Conservation (phyloP, 2,797 vertebrate genomes). For the Artibeus lituratus region DNA sequence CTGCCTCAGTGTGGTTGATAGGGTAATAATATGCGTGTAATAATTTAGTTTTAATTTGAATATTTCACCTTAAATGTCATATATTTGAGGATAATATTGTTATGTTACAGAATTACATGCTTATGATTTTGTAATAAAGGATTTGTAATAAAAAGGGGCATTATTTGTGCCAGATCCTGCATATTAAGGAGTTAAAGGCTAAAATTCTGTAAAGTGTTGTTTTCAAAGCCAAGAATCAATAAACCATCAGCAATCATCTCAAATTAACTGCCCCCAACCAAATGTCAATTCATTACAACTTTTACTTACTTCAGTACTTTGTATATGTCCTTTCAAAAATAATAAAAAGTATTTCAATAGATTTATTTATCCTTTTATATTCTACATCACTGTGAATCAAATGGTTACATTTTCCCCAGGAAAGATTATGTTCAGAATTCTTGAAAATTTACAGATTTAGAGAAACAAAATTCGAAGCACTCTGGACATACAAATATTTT, state of each 20-base stretch:
- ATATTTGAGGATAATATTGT: too few relatives aligned
- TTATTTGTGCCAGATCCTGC: too few relatives aligned
- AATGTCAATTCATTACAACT: slow-evolving; percentile 15
- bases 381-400: slow-evolving; percentile 47
- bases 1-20: too few relatives aligned
- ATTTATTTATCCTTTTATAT: slow-evolving; percentile 1
- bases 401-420: not conserved
- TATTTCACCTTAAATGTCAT: too few relatives aligned
- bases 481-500: not conserved
- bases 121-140: too few relatives aligned
- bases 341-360: slow-evolving; percentile 19
- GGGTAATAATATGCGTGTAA: too few relatives aligned
- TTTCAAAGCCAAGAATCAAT: slow-evolving; percentile 36
- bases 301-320: slow-evolving; percentile 25
- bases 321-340: not conserved
- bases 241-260: not conserved
- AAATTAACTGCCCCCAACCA: slow-evolving; percentile 23
- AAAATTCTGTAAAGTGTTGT: not conserved
- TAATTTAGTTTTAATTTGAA: too few relatives aligned
- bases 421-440: slow-evolving; percentile 13
- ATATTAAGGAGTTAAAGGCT: not conserved
- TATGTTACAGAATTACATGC: too few relatives aligned
- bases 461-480: slow-evolving; percentile 36
- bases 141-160: too few relatives aligned
- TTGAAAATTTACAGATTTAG: not conserved